Conservation (phyloP, 2,888 invertebrate genomes). For the Aphidius colemani region DNA sequence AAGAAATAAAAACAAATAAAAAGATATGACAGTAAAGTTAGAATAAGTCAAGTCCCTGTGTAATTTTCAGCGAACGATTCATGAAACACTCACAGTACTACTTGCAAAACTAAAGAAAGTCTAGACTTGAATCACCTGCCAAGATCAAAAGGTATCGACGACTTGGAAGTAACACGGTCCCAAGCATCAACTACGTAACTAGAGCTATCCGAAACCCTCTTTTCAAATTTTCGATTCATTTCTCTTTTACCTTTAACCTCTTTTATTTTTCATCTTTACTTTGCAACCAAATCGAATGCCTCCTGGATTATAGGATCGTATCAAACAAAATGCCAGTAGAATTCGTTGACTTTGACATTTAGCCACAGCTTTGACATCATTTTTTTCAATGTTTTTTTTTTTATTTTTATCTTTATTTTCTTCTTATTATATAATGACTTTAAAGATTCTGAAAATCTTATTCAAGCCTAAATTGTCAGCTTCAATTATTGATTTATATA, state of each 20-base stretch:
- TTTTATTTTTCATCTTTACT: background rate
- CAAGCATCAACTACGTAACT: constrained; percentile 29
- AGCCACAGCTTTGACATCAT: constrained; percentile 2
- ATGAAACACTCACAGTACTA: no score
- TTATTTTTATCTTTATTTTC: no score
- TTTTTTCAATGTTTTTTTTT: no score
- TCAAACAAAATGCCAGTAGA: constrained; percentile 34
- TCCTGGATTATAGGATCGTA: constrained; percentile 38
- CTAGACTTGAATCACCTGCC: constrained; percentile 37
- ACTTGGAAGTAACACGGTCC: constrained; percentile 52
- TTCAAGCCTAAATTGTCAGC: no score
- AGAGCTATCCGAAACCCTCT: constrained; percentile 28
- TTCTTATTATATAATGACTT: no score
- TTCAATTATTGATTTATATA: no score
- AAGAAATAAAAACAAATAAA: constrained; percentile 28
- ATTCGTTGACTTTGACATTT: constrained; percentile 41
- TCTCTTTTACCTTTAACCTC: constrained; percentile 17
- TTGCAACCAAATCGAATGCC: no score
- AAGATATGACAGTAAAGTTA: constrained; percentile 42
- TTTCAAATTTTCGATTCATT: constrained; percentile 23
- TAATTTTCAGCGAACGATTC: constrained; percentile 17
- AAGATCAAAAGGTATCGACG: constrained; percentile 53
- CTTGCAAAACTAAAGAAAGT: constrained; percentile 37
- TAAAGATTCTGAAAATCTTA: no score
- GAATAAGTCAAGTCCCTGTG: constrained; percentile 46